Percentiles rank a stretch among this genome's conserved stretches.
These are phyloP conservation scores for Trachemys scripta DNA, from an alignment of 2,113 vertebrate genomes.

Conservation along the genomic window DNA sequence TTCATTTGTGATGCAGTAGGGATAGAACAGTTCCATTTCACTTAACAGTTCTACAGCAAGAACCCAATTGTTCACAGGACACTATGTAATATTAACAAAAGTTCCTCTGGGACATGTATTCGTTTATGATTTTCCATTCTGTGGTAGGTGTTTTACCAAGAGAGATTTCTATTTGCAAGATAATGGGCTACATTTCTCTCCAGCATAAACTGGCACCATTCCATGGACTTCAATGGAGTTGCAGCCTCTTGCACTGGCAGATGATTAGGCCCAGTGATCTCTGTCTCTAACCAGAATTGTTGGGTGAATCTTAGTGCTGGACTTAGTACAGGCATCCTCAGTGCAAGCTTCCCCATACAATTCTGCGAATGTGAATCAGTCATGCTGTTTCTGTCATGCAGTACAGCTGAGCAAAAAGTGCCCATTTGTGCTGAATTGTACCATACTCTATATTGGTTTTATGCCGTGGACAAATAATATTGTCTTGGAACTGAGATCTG, in stretches of 20 bases:
- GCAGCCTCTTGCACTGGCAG: not conserved
- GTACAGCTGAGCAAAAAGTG: not conserved
- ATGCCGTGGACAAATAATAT: rapidly evolving
- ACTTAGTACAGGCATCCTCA: not conserved
- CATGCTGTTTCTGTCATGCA: not conserved
- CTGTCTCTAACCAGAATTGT: not conserved
- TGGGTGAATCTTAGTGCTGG: not conserved
- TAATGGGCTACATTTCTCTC: not conserved
- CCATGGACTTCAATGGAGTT: rapidly evolving
- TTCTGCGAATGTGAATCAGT: not conserved
- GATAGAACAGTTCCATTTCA: slow-evolving; percentile 58
- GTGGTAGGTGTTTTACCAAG: not conserved
- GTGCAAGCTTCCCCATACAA: not conserved
- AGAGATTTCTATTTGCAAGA: slow-evolving; percentile 2
- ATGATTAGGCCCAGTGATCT: not conserved
- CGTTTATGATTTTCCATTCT: not conserved
- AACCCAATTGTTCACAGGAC: slow-evolving; percentile 56
- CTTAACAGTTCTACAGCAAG: not conserved
- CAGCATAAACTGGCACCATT: not conserved
- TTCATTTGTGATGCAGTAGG: slow-evolving; percentile 73
- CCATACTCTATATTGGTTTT: rapidly evolving
- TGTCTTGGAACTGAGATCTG: not conserved
- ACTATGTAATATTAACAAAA: slow-evolving; percentile 53
- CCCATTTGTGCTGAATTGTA: rapidly evolving
- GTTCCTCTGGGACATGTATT: slow-evolving; percentile 1